phyloP scores from a whole-genome alignment of 30 jellyfish, hydroid and myxozoan genomes.

The Chrysaora quinquecirrha region DNA sequence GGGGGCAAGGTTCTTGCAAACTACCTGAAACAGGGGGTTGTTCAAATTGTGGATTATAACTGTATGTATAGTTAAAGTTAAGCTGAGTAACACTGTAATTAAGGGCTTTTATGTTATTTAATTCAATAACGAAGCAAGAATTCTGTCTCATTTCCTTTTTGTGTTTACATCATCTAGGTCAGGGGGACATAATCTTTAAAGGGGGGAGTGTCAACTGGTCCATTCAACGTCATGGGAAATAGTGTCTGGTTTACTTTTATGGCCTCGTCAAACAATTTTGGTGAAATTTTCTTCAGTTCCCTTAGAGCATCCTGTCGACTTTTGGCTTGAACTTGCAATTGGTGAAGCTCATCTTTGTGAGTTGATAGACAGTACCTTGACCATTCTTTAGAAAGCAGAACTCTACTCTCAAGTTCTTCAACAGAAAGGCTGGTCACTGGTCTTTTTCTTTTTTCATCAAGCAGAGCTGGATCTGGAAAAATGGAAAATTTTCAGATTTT shows the following conservation, averaged over 20 bases:
- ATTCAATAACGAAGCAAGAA: too few species aligned
- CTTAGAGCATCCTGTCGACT: conserved; percentile 87
- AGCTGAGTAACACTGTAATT: too few species aligned
- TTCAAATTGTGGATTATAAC: too few species aligned
- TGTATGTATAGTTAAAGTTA: too few species aligned
- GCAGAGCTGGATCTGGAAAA: conserved; percentile 64
- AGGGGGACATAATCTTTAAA: conserved; percentile 83
- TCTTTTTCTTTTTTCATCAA: conserved; percentile 74
- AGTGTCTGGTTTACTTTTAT: conserved; percentile 60
- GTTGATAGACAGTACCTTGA: conserved; percentile 74
- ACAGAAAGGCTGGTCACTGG: conserved; percentile 33
- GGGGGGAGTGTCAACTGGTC: conserved; percentile 96
- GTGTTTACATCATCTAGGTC: conserved; percentile 76
- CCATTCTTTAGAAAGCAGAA: conserved; percentile 83
- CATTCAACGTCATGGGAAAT: conserved; percentile 81
- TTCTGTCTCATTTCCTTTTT: background rate
- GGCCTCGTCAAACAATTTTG: conserved; percentile 75
- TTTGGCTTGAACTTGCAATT: conserved; percentile 63
- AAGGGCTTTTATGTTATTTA: too few species aligned
- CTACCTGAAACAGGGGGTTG: too few species aligned
- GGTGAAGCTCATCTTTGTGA: conserved; percentile 67
- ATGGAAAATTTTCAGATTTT: background rate
- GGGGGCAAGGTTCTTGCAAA: too few species aligned
- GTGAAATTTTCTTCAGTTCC: conserved; percentile 84
- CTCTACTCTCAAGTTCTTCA: conserved; percentile 69